Percentiles rank a stretch among this genome's conserved stretches.
phyloP scores from a whole-genome alignment of 2,113 vertebrate genomes.

The Nycticryphes semicollaris region DNA sequence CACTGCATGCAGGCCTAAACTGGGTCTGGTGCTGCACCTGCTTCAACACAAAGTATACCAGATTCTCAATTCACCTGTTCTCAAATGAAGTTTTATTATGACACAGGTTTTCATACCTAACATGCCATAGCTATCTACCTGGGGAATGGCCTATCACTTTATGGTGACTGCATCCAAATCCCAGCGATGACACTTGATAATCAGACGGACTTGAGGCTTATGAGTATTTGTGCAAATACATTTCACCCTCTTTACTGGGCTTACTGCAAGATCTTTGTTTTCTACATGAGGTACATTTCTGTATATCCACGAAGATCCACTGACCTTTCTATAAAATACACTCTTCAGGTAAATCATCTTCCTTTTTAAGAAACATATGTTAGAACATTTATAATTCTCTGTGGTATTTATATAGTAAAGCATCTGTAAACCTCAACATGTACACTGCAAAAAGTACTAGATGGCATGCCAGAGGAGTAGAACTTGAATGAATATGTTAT shows the following conservation, averaged over 20 bases:
- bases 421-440: background rate
- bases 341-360: background rate
- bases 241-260: background rate
- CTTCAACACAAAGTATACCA: too few relatives aligned
- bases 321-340: background rate
- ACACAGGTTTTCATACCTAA: background rate
- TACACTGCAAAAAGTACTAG: background rate
- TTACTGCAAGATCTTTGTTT: background rate
- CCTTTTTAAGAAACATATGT: background rate
- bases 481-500: background rate
- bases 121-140: background rate
- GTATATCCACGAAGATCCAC: background rate
- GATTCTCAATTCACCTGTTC: background rate
- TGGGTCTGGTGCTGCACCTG: background rate
- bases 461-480: background rate
- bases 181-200: background rate
- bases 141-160: background rate
- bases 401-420: background rate
- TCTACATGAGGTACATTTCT: background rate
- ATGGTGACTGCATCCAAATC: background rate
- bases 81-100: background rate
- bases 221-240: background rate
- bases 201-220: fast-evolving
- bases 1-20: background rate
- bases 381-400: background rate